phyloP scores from a whole-genome alignment of 2,797 vertebrate genomes.

The Onychomys leucogaster region DNA sequence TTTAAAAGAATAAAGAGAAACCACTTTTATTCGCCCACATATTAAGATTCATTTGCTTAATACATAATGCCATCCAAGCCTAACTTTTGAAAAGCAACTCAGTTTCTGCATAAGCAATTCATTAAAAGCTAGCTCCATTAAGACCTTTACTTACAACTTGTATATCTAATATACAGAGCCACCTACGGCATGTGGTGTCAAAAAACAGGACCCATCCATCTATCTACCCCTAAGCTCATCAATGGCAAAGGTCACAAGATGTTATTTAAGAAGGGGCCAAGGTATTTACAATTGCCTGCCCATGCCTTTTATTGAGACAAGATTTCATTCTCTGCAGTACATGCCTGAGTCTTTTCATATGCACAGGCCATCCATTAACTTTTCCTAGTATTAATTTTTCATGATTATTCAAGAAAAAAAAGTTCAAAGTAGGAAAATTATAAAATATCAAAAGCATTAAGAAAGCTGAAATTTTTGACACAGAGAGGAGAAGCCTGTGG shows the following conservation, averaged over 20 bases:
- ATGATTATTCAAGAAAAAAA: conserved; percentile 38
- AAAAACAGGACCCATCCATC: not conserved
- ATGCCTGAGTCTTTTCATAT: not conserved
- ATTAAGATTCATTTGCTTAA: conserved; percentile 61
- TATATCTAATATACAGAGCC: not conserved
- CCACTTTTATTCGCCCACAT: conserved; percentile 41
- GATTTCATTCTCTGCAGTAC: not conserved
- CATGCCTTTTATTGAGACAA: not conserved
- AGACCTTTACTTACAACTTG: not conserved
- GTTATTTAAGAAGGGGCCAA: not conserved
- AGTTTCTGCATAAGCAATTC: conserved; percentile 52
- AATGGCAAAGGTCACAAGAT: not conserved
- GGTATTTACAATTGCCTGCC: not conserved
- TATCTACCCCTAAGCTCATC: not conserved
- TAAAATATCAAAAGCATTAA: conserved; percentile 27
- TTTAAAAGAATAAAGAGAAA: conserved; percentile 67
- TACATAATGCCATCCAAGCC: conserved; percentile 52
- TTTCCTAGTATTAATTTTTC: not conserved
- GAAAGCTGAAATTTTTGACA: not conserved
- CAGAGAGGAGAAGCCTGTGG: not conserved
- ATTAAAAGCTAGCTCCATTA: conserved; percentile 58
- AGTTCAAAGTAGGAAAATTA: conserved; percentile 45
- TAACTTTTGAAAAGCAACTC: conserved; percentile 60
- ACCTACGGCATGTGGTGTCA: not conserved
- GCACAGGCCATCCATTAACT: not conserved